Base-by-base conservation (phyloP, 1,140 invertebrate species). In the Hylyphantes graminicola region DNA sequence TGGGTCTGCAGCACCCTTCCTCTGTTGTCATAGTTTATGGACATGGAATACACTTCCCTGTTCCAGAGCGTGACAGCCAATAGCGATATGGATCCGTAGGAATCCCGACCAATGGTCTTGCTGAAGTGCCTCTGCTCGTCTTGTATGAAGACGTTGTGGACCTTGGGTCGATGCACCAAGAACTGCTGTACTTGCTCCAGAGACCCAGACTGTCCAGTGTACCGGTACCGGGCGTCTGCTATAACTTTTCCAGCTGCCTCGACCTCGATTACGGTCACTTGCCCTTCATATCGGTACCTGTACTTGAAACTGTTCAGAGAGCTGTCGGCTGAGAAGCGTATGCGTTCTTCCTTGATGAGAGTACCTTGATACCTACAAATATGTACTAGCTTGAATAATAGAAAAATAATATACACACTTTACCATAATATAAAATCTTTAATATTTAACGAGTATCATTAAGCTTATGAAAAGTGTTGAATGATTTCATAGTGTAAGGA, bases 251-350 rank as follows among this genome's bases (percentile, higher is more conserved):
- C 87, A 51, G 70, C 54, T 4, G 87, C 67, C 67, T 87, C 87
- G 3, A 87, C 65, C 55, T 87, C 87, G 7, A 87, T 79, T 8
- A 79, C 80, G 2, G 83, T 84, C 0, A 87, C 55, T 48, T 86
- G 77, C 6, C 86, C 86, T 88, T 98, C 97, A 88, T 98, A 98
- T 86, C 95, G 94, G 86, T 97, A 98, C 9, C 94, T 94, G 86
- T 98, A 96, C 89, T 96, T 97, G 57, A 95, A 96, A 88, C 96
- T 96, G 88, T 94, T 96, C 0, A 97, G 89, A 13, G 95, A 95
- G 8, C 95, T 96, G 90, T 96, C 96, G 12, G 95, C 94, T 75
- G 94, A 95, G 88, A 94, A 97, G 87, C 96, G 95, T 48, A 96
- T 93, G 73, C 86, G 91, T 90, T 97, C 95, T 89, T 97, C 96